Percentiles rank a stretch among this genome's conserved stretches.
These are phyloP conservation scores for Drosophila lacicola DNA, from an alignment of 2,888 invertebrate genomes.

Conservation along the genomic window DNA sequence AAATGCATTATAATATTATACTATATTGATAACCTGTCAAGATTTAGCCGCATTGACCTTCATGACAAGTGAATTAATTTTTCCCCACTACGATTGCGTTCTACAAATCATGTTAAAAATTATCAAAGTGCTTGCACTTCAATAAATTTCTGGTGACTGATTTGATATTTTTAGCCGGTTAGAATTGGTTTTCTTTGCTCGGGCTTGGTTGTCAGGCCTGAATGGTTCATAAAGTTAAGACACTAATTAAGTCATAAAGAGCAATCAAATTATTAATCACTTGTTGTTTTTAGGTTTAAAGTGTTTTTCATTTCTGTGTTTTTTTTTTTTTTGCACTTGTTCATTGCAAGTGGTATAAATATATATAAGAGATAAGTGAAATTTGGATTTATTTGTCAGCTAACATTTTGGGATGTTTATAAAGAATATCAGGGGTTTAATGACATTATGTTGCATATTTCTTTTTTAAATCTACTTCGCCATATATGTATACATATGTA, in stretches of 20 bases:
- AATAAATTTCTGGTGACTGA: background rate
- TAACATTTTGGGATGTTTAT: background rate
- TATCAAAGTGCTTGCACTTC: conserved; percentile 13
- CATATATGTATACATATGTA: background rate
- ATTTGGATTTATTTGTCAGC: background rate
- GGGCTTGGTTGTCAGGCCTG: conserved; percentile 3
- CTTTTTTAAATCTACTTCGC: background rate
- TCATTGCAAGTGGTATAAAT: conserved; percentile 28
- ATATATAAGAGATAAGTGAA: conserved; percentile 10
- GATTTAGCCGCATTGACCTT: background rate
- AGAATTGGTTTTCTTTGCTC: conserved; percentile 35
- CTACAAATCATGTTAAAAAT: conserved; percentile 20
- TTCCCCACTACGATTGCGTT: conserved; percentile 3
- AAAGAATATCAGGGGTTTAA: conserved; percentile 7
- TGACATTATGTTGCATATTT: conserved; percentile 3
- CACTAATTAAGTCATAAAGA: conserved; percentile 1
- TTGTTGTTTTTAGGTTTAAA: conserved; percentile 7
- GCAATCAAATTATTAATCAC: conserved; percentile 25
- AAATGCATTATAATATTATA: background rate
- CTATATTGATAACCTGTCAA: conserved; percentile 15
- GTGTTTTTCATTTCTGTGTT: conserved; percentile 10
- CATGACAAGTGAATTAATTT: background rate
- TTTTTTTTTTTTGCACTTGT: background rate
- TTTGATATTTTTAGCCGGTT: conserved; percentile 22
- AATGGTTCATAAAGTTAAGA: conserved; percentile 15